phyloP scores from a whole-genome alignment of 2,888 invertebrate species.

The Alloscopus bannaensis region DNA sequence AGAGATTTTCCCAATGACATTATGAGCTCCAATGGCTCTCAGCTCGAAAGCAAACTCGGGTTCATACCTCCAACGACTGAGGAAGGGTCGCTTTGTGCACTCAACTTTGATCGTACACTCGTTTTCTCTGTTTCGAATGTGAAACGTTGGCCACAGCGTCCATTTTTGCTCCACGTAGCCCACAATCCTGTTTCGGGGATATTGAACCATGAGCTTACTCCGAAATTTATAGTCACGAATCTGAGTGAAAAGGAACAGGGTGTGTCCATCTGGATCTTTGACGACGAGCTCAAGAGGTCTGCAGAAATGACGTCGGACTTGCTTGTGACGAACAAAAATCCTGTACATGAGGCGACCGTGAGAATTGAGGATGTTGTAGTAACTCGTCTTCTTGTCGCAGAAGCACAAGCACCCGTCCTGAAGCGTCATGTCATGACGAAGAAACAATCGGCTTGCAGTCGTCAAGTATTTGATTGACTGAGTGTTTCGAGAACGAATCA shows the following conservation, averaged over 20 bases:
- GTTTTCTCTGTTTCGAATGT: slow-evolving; percentile 25
- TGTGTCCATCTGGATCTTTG: slow-evolving; percentile 51
- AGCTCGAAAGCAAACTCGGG: slow-evolving; percentile 50
- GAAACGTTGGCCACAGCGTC: neutral
- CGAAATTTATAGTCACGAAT: neutral
- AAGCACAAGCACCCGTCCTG: slow-evolving; percentile 21
- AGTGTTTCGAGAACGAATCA: no score
- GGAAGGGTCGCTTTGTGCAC: slow-evolving; percentile 23
- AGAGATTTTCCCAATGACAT: slow-evolving; percentile 48
- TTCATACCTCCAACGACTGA: slow-evolving; percentile 31
- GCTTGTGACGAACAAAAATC: slow-evolving; percentile 30
- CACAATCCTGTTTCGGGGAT: slow-evolving; percentile 23
- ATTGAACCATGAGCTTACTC: slow-evolving; percentile 25
- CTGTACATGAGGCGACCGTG: slow-evolving; percentile 55
- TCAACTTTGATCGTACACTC: slow-evolving; percentile 31
- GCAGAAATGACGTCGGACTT: neutral
- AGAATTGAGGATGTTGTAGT: slow-evolving; percentile 49
- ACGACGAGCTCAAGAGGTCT: slow-evolving; percentile 36
- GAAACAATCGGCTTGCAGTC: slow-evolving; percentile 22
- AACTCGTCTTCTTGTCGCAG: slow-evolving; percentile 30
- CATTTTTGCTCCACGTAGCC: slow-evolving; percentile 52
- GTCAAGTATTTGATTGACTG: slow-evolving; percentile 43
- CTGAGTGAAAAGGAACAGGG: slow-evolving; percentile 22
- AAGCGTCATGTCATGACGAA: slow-evolving; percentile 48
- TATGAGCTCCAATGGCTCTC: slow-evolving; percentile 40